Conservation (phyloP, 1,140 invertebrate genomes). For the Trigoniulus corallinus region DNA sequence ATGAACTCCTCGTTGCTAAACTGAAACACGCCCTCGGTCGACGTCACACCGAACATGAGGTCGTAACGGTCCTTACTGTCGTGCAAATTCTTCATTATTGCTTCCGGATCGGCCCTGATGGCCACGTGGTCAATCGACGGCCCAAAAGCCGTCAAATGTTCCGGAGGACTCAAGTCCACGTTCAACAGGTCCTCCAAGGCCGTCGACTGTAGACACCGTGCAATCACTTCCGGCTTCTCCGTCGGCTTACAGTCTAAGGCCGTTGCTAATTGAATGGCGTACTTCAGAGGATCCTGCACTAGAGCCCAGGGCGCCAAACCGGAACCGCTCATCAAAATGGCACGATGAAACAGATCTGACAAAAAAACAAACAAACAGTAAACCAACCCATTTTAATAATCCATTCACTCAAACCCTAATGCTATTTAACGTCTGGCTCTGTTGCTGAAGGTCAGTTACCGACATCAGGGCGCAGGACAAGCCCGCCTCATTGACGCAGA, state of each 20-base stretch:
- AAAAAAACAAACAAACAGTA: background rate
- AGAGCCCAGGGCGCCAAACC: constrained; percentile 30
- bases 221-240: constrained; percentile 5
- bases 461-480: too few relatives aligned
- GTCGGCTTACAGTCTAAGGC: constrained; percentile 23
- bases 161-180: constrained; percentile 50
- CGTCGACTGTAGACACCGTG: constrained; percentile 39
- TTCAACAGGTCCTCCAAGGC: constrained; percentile 49
- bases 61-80: constrained; percentile 28
- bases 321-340: constrained; percentile 32
- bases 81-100: constrained; percentile 18
- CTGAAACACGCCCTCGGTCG: constrained; percentile 48
- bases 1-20: constrained; percentile 50
- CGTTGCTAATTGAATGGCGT: constrained; percentile 25
- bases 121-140: constrained; percentile 66
- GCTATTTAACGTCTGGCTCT: too few relatives aligned
- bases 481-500: too few relatives aligned
- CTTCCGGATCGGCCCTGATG: constrained; percentile 25
- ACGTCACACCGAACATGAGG: constrained; percentile 46
- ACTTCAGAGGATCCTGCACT: constrained; percentile 24
- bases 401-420: too few relatives aligned
- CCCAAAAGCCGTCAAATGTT: constrained; percentile 70
- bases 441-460: too few relatives aligned
- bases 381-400: background rate
- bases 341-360: constrained; percentile 29